Base-by-base conservation (phyloP, 2,113 vertebrate genomes). In the Pterocles burchelli region DNA sequence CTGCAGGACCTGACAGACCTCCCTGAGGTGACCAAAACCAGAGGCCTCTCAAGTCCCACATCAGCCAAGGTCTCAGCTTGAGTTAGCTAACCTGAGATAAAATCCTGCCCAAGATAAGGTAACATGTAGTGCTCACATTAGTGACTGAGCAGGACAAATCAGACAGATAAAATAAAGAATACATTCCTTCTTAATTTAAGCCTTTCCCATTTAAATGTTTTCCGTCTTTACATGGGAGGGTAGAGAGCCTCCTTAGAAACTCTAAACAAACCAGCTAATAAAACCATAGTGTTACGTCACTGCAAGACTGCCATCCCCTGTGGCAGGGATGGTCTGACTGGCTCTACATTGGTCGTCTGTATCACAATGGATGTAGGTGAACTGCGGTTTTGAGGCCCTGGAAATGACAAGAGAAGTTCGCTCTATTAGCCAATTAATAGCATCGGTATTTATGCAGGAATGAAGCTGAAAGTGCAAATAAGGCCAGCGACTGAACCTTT, bases 401-500 rank as follows among this genome's bases (percentile, higher is more conserved):
- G 88, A 94, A 75, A 58, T 26, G 59, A 49, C 55, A 88, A 86
- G 72, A 9, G 3, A 43, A 86, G 16, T 78, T 21, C 48, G 78
- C 54, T 46, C 5, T 45, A 85, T 9, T 65, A 85, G 76, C 68
- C 71, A 88, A 84, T 71, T 87, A 58, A 49, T 17, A 88, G 51
- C 63, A 71, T 29, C 6, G 25, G 43, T 65, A 72, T 66, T 93
- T 82, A 66, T n/a, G 80, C 33, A 95, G 82, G 55, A 97, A 96
- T 28, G 89, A 91, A 96, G 85, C 96, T 87, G 34, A 88, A 92
- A 97, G 76, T 95, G 85, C 85, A 96, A 93, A 94, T 92, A 86
- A 97, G 92, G 90, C 94, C 63, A 88, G 82, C 34, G 28, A 59
- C 62, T 88, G 82, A 94, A 97, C 96, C 97, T 76, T 79, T 90